These are phyloP conservation scores for Brassicogethes aeneus DNA, from an alignment of 2,888 invertebrate species.

Conservation along the genomic window DNA sequence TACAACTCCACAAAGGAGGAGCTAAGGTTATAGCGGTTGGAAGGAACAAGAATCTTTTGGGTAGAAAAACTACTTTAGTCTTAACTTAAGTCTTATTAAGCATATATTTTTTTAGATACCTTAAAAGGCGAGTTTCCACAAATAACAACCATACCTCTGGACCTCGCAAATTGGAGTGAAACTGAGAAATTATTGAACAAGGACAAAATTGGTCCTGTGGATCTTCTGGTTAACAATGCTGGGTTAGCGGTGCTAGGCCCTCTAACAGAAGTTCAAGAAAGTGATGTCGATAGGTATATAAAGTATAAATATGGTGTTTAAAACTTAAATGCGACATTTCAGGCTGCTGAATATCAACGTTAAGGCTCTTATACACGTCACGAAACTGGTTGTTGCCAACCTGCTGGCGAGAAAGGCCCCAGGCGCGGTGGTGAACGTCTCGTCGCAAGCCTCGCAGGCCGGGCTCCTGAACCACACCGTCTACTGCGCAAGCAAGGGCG, in stretches of 20 bases:
- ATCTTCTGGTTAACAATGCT: conserved; percentile 84
- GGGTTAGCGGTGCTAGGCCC: conserved; percentile 61
- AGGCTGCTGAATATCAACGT: conserved; percentile 71
- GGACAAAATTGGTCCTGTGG: conserved; percentile 63
- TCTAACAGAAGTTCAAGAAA: conserved; percentile 58
- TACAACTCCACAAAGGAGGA: conserved; percentile 57
- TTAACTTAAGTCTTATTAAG: background rate
- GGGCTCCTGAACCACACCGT: conserved; percentile 68
- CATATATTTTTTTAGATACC: conserved; percentile 18
- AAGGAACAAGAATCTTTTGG: conserved; percentile 55
- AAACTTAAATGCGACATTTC: conserved; percentile 29
- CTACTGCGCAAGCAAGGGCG: conserved; percentile 83
- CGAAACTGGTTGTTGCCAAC: conserved; percentile 69
- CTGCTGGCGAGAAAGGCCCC: conserved; percentile 61
- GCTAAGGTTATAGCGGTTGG: conserved; percentile 74
- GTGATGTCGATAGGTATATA: conserved; percentile 64
- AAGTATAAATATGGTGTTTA: background rate
- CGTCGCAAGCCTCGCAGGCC: conserved; percentile 74
- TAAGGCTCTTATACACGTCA: conserved; percentile 75
- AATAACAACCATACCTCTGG: conserved; percentile 57
- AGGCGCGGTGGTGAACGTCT: conserved; percentile 84
- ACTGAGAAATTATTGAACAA: conserved; percentile 47
- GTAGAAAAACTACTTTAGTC: conserved; percentile 20
- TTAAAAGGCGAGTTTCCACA: conserved; percentile 52
- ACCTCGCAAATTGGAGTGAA: conserved; percentile 65